Conservation (phyloP, 1,140 invertebrate genomes). For the Pseudomyrmex dendroicus region DNA sequence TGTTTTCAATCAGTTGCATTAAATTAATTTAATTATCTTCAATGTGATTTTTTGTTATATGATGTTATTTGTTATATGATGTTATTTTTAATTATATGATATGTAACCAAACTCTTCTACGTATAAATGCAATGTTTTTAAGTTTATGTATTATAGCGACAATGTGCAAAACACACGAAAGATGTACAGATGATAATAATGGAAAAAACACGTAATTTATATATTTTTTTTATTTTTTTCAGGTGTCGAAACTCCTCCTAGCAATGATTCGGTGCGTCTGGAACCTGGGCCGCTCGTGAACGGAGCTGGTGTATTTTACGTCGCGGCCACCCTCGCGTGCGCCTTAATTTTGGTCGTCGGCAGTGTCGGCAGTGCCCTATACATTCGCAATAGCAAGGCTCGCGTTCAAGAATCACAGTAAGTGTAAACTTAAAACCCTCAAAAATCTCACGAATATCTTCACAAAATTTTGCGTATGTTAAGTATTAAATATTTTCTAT, state of each 20-base stretch:
- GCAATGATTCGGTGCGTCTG: slow-evolving; percentile 88
- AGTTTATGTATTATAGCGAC: neutral
- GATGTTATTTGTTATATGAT: too few relatives aligned
- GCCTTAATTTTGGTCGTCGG: slow-evolving; percentile 91
- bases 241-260: slow-evolving; percentile 86
- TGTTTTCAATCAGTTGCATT: neutral
- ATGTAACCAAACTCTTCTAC: neutral
- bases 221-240: slow-evolving; percentile 70
- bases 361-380: slow-evolving; percentile 90
- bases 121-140: neutral
- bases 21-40: neutral
- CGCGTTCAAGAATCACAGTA: slow-evolving; percentile 91
- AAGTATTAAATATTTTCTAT: too few relatives aligned
- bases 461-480: too few relatives aligned
- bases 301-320: slow-evolving; percentile 89
- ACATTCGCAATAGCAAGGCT: slow-evolving; percentile 91
- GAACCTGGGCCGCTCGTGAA: slow-evolving; percentile 88
- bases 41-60: neutral
- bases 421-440: slow-evolving; percentile 79
- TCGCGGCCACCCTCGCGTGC: slow-evolving; percentile 92
- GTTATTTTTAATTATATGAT: too few relatives aligned
- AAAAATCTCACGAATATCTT: too few relatives aligned
- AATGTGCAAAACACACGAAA: neutral
- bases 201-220: neutral
- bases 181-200: neutral